Evolutionary conservation across 2,888 invertebrate species (phyloP).

Genomic region (Colletes collaris): DNA sequence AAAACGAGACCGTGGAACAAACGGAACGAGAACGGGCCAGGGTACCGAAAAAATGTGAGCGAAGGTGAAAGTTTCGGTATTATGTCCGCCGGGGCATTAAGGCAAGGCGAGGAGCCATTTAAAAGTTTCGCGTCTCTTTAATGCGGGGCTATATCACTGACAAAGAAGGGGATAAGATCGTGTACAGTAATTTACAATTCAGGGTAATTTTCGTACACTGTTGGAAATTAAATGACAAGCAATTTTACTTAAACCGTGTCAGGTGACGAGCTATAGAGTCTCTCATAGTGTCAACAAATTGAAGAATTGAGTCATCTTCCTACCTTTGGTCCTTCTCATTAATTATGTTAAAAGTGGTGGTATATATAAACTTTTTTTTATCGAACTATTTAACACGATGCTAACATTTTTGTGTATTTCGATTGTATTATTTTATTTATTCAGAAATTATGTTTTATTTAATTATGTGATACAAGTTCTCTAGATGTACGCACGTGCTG

Average conservation of each 20-base stretch:
- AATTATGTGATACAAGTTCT: too few species aligned
- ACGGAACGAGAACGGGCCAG: not conserved
- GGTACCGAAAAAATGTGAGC: not conserved
- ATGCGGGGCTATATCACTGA: constrained; percentile 21
- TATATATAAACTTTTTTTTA: too few species aligned
- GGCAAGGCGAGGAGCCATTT: constrained; percentile 2
- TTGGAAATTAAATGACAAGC: not conserved
- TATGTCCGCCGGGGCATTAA: constrained; percentile 7
- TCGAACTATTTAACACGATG: too few species aligned
- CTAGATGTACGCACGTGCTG: too few species aligned
- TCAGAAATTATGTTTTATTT: too few species aligned
- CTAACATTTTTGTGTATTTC: too few species aligned
- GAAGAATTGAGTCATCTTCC: too few species aligned
- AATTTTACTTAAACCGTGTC: not conserved
- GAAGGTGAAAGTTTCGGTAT: constrained; percentile 34
- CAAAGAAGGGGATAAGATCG: not conserved
- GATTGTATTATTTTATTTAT: too few species aligned
- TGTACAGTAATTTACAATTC: constrained; percentile 7
- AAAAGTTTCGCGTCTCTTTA: constrained; percentile 29
- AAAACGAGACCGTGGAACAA: constrained; percentile 22
- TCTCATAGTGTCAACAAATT: too few species aligned
- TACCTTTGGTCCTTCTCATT: too few species aligned
- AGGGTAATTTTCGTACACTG: not conserved
- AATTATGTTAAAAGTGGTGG: too few species aligned
- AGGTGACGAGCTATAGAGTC: not conserved